Evolutionary conservation across 2,888 invertebrate genomes (phyloP).

Genomic region (Drosophila mayaguana): DNA sequence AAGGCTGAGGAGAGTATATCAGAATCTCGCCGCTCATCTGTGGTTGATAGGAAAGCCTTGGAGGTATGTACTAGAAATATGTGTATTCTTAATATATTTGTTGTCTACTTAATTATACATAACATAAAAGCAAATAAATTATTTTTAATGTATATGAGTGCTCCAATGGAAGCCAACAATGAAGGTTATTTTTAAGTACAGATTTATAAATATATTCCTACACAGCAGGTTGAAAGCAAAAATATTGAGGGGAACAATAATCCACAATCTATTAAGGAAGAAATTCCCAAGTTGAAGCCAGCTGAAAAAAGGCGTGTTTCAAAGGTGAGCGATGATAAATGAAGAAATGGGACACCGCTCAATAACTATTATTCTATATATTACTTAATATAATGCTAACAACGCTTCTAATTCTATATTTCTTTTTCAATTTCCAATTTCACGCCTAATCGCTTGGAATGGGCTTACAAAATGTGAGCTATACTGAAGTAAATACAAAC

Average conservation of each 20-base stretch:
- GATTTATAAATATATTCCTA: conserved; percentile 34
- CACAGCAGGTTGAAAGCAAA: conserved; percentile 72
- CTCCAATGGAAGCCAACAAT: not conserved
- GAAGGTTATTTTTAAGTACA: conserved; percentile 2
- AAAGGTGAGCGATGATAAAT: conserved; percentile 80
- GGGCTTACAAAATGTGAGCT: no score
- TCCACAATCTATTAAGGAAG: conserved; percentile 86
- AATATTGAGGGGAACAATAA: conserved; percentile 84
- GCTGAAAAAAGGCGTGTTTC: conserved; percentile 83
- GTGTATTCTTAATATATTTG: not conserved
- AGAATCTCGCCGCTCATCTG: conserved; percentile 81
- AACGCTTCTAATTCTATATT: conserved; percentile 17
- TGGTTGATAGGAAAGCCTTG: conserved; percentile 80
- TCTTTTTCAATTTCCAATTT: conserved; percentile 16
- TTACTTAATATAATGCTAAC: conserved; percentile 10
- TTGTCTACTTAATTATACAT: not conserved
- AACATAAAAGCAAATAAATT: not conserved
- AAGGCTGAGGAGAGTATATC: conserved; percentile 75
- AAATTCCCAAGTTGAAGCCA: conserved; percentile 87
- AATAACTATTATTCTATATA: not conserved
- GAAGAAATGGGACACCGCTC: not conserved
- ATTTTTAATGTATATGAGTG: not conserved
- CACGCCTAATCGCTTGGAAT: not conserved
- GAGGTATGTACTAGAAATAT: conserved; percentile 74
- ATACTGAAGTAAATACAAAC: not conserved